These are phyloP conservation scores for Caenorhabditis afra DNA, from an alignment of 2,888 invertebrate species.

Conservation along the genomic window DNA sequence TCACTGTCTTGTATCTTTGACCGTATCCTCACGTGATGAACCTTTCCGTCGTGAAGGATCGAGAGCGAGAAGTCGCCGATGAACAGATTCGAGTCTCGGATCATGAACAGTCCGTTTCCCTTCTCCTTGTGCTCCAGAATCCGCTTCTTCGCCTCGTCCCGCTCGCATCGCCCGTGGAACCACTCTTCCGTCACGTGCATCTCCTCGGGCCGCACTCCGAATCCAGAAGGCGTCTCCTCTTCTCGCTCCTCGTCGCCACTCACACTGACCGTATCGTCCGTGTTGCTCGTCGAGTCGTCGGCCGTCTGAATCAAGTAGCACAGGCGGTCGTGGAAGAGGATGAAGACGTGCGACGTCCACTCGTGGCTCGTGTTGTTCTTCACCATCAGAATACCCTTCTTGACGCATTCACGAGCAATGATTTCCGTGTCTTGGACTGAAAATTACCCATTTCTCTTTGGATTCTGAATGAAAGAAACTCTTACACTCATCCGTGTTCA, in stretches of 20 bases:
- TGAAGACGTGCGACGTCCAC: slow-evolving; percentile 79
- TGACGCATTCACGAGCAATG: slow-evolving; percentile 71
- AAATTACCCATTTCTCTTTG: slow-evolving; percentile 12
- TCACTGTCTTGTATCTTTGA: slow-evolving; percentile 74
- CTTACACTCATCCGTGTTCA: slow-evolving; percentile 68
- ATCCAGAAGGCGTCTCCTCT: slow-evolving; percentile 71
- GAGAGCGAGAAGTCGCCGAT: slow-evolving; percentile 92
- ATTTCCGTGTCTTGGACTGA: slow-evolving; percentile 76
- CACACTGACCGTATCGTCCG: slow-evolving; percentile 71
- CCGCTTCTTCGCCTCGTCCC: slow-evolving; percentile 74
- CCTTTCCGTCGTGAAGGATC: slow-evolving; percentile 85
- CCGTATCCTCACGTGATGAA: slow-evolving; percentile 79
- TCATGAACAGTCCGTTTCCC: slow-evolving; percentile 94
- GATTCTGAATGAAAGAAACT: not conserved
- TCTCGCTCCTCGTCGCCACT: slow-evolving; percentile 75
- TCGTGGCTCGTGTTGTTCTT: slow-evolving; percentile 67
- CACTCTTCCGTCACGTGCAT: slow-evolving; percentile 81
- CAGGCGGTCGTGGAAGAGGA: slow-evolving; percentile 77
- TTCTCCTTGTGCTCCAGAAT: slow-evolving; percentile 81
- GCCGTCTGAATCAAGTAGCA: slow-evolving; percentile 73
- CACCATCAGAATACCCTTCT: slow-evolving; percentile 75
- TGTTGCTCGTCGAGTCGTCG: slow-evolving; percentile 54
- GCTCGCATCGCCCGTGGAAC: slow-evolving; percentile 80
- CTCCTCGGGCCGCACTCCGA: slow-evolving; percentile 79
- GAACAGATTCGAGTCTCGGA: slow-evolving; percentile 93